Base-by-base conservation (phyloP, 1,140 invertebrate species). In the Drosophila tristis region DNA sequence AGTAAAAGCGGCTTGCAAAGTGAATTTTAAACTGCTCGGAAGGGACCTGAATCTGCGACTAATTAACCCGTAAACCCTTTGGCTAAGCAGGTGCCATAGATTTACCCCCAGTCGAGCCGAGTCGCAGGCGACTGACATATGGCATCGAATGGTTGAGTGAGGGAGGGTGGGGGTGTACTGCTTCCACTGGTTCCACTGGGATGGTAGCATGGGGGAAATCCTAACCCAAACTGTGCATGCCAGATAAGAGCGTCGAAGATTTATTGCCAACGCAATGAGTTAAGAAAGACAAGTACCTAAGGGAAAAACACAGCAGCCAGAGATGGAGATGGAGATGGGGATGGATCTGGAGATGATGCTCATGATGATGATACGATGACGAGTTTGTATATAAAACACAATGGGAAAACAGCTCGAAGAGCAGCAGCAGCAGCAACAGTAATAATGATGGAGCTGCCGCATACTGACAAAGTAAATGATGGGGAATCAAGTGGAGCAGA, bases 211-310 rank as follows among this genome's bases (percentile, higher is more conserved):
- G 20, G 20, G 55, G 35, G 20, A 39, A 60, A 61, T 49, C 29
- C 45, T 39, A 47, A 56, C 51, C 60, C 58, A 68, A 86, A 86
- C 49, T 91, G 89, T 81, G 75, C 63, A 63, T 80, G 71, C 50
- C 67, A 91, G 90, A 91, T 91, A 91, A 90, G 76, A 91, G 70
- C 64, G 60, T 53, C 80, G 74, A 80, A 91, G 90, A 91, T 91
- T 91, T 91, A 91, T 91, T 82, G 77, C 90, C 81, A 87, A 90
- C 81, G 85, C 90, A 91, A 91, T 91, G 90, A 91, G 90, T 90
- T 91, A 91, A 91, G 90, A 91, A 91, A 90, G 90, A 91, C 90
- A 91, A 91, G 84, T 90, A 86, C 90, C 80, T 75, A 77, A 86
- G 78, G 76, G 64, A 77, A 71, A 78, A 79, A 63, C 56, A 74